Evolutionary conservation across 2,888 invertebrate species (phyloP), one percentile per base, ranked within the genome.

Genomic region (Diadromus collaris): DNA sequence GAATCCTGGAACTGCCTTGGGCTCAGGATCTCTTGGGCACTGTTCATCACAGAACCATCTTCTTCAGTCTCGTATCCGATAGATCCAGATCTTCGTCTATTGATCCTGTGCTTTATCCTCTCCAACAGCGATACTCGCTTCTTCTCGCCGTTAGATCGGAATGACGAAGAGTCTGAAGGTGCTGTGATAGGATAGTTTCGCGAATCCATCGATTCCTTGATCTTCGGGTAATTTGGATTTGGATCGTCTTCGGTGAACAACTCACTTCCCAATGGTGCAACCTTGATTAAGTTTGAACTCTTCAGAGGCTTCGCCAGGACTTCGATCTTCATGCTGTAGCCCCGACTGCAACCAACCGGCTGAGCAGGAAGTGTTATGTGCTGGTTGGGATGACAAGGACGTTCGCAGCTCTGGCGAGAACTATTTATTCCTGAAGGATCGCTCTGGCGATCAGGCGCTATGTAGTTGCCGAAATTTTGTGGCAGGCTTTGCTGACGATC

Each of bases 21-120:
- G 54, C 82, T 81, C 6, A 81, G 61, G 51, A 83, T 82, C 32
- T 83, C 82, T 21, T 74, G 56, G 4, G 81, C 83, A 29, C 78
- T 80, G 16, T 69, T 75, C 1, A 29, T 27, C 4, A 54, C 71
- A 16, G 19, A 63, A 51, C 63, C 54, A 9, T 56, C 38, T 9
- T 70, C 41, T 9, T 70, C 41, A 6, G 21, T 24, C 16, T 64
- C 72, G n/a, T 72, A 24, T 9, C 24, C 65, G 7, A 58, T 46
- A 16, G 58, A 56, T 73, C 44, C 19, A 4, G 38, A 74, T 74
- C 24, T 38, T 46, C 32, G 64, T 65, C 27, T 58, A n/a, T 69
- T 60, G 1, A 79, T 65, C 24, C 56, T 79, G 7, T 41, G 65
- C 51, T 76, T 79, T 41, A 79, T 67, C 64, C 74, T 79, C 24